Evolutionary conservation across 2,113 vertebrate species (phyloP), one percentile per base, ranked within the genome.

Genomic region (Riparia riparia): DNA sequence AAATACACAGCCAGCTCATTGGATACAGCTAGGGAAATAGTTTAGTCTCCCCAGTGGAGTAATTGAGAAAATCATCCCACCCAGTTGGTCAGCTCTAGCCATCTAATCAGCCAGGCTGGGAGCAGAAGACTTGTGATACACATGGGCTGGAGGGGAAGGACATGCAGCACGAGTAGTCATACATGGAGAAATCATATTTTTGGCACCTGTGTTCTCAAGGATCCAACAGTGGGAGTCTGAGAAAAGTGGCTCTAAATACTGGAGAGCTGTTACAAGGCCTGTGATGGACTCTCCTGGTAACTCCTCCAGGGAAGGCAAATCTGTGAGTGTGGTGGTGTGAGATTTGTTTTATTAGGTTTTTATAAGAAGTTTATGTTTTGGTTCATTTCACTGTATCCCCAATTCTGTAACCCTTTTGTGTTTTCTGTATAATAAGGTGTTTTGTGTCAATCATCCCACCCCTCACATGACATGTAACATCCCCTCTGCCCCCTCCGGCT

Each of bases 1-100:
- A 92, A 84, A 89, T 87, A 85, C 81, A 37, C 6, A 22, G 70
- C 17, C 54, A 79, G 65, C 69, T 92, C 83, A 79, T 34, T 86
- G 86, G 86, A 87, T 47, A 44, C 45, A 85, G 53, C 53, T 60
- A 96, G 90, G 65, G 69, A 96, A 95, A 93, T 42, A 89, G 61
- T 76, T 92, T 54, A 89, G 76, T 69, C 65, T 85, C 95, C 95
- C 91, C 89, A 61, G 42, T 41, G 57, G 95, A 87, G 65, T 58
- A 84, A 93, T 92, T 69, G 87, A 77, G 93, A 80, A 95, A 95
- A 92, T 71, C 88, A 83, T 85, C 82, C 88, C 87, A 88, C 45
- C 74, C 68, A 82, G n/a, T 9, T 0, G 22, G 77, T 95, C 61
- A 72, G 2, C 63, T 87, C 57, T 47, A 89, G 50, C 54, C 51